Base-by-base conservation (phyloP, 2,113 vertebrate species). In the Calcarius ornatus region DNA sequence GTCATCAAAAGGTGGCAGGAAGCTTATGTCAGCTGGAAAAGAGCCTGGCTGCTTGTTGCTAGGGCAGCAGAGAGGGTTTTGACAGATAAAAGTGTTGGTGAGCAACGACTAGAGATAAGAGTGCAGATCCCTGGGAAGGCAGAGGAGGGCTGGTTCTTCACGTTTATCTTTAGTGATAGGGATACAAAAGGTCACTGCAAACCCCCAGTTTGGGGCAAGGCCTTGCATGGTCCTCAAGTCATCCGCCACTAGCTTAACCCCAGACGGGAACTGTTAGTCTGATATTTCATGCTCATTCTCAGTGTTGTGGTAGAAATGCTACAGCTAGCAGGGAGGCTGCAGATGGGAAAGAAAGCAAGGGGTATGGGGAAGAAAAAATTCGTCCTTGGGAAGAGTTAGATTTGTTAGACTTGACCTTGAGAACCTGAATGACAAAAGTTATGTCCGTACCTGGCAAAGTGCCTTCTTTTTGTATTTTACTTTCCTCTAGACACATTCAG, bases 1-100 rank as follows among this genome's bases (percentile, higher is more conserved):
- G 93, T 89, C 96, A 95, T 96, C 80, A 68, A 54, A 84, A 96
- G 90, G 81, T 93, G 95, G 76, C 88, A 96, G 96, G 90, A 96
- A 96, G 88, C 92, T 93, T 88, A 86, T 92, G 94, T 93, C 95
- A 96, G 92, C 90, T 96, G 90, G 84, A 90, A 94, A 91, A 90
- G 71, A 88, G 88, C 85, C 85, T 92, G 81, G 64, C 80, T 95
- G 93, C 45, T 70, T 83, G 81, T 94, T 94, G 90, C 92, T 94
- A 83, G 85, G 82, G 88, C 68, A 95, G 92, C 68, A 2, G 87
- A 95, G 81, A 70, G 47, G 88, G 71, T 59, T 96, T 91, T 96
- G 96, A 95, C 94, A 96, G 92, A 78, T 73, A 59, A 70, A 92
- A 94, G 79, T 88, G 93, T 80, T 93, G 71, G 93, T 92, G 92